Percentiles rank a stretch among this genome's conserved stretches.
Conservation (phyloP, 2,797 vertebrate species). For the Malurus splendens region DNA sequence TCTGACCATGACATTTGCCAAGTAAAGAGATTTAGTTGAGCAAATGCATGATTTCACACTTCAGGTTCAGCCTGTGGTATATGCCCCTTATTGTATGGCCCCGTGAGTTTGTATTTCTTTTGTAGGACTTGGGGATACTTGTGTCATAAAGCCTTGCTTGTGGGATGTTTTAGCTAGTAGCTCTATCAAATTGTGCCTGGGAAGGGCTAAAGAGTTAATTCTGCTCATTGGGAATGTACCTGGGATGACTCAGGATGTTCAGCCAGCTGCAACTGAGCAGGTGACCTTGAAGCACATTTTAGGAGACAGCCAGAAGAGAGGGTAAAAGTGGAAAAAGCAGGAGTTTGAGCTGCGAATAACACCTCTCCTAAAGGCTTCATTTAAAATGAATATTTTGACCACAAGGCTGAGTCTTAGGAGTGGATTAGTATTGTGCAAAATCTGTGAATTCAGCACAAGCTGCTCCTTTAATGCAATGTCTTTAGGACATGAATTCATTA, state of each 20-base stretch:
- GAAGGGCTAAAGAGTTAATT: neutral
- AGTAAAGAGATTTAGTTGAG: neutral
- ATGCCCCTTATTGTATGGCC: rapidly evolving
- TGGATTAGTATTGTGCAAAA: constrained; percentile 34
- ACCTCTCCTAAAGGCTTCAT: neutral
- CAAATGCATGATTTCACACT: neutral
- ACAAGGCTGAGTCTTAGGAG: neutral
- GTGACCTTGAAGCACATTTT: neutral
- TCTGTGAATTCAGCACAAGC: constrained; percentile 11
- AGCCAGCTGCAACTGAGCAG: neutral
- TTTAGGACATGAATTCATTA: constrained; percentile 57
- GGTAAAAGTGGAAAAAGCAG: neutral
- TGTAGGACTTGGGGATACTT: neutral
- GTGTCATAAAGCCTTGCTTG: neutral
- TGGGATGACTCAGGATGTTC: rapidly evolving
- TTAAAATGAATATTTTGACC: constrained; percentile 14
- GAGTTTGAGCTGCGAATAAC: neutral
- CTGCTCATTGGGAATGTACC: neutral
- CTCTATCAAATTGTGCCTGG: neutral
- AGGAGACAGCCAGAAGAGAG: neutral
- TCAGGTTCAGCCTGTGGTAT: neutral
- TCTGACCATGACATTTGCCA: neutral
- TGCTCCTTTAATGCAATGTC: constrained; percentile 17
- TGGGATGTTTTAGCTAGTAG: neutral
- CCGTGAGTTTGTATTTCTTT: neutral